Percentiles rank a stretch among this genome's conserved stretches.
phyloP scores from a whole-genome alignment of 1,140 invertebrate genomes.

The Scaptomyza pallida region DNA sequence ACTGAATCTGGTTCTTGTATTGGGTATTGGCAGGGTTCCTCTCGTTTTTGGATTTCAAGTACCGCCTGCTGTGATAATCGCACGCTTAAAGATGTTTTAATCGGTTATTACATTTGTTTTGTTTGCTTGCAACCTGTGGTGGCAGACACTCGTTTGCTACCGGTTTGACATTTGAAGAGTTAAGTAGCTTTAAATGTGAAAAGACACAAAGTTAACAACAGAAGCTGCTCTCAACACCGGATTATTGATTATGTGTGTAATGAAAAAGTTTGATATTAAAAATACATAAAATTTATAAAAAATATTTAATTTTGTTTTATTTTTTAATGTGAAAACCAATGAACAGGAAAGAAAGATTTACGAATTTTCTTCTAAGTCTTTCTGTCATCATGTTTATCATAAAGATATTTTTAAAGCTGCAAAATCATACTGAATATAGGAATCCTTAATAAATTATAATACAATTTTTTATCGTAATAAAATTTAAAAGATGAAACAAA shows the following conservation, averaged over 20 bases:
- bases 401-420: no score
- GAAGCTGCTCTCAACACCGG: background rate
- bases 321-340: no score
- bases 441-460: no score
- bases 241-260: background rate
- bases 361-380: no score
- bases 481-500: no score
- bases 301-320: no score
- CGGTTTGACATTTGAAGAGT: slow-evolving; percentile 15
- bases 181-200: slow-evolving; percentile 11
- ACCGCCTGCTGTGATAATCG: slow-evolving; percentile 77
- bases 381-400: no score
- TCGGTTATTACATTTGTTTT: slow-evolving; percentile 77
- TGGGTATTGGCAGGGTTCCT: slow-evolving; percentile 3
- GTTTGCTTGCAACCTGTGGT: slow-evolving; percentile 24
- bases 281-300: no score
- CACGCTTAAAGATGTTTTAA: slow-evolving; percentile 78
- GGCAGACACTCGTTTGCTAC: slow-evolving; percentile 24
- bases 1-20: slow-evolving; percentile 7
- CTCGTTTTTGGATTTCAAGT: background rate
- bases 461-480: no score
- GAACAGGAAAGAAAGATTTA: no score
- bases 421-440: no score
- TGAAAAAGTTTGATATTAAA: background rate
- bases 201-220: background rate